Conservation (phyloP, 2,797 vertebrate genomes). For the Uromys caudimaculatus region DNA sequence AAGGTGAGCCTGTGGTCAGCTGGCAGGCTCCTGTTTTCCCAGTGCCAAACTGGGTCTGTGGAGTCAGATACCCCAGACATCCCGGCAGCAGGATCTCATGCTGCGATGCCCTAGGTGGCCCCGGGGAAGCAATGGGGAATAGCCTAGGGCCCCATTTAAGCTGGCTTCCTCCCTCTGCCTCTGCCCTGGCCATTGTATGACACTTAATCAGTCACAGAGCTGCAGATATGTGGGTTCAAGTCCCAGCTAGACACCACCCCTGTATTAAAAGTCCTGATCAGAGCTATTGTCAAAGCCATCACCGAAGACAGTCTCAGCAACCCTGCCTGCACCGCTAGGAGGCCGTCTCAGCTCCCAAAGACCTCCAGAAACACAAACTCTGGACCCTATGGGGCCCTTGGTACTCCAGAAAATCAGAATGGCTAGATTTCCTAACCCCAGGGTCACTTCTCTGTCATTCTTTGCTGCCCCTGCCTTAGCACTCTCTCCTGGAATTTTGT, state of each 20-base stretch:
- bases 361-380: background rate
- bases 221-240: rapidly evolving
- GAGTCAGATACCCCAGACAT: no score
- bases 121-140: background rate
- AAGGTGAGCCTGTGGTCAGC: background rate
- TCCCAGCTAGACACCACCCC: rapidly evolving
- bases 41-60: rapidly evolving
- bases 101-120: background rate
- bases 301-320: background rate
- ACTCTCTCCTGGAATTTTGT: background rate
- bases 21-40: rapidly evolving
- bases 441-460: background rate
- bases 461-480: background rate
- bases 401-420: rapidly evolving
- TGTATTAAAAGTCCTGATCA: background rate
- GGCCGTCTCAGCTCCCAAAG: background rate
- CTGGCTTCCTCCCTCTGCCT: background rate
- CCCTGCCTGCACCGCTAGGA: background rate
- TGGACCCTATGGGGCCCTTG: background rate
- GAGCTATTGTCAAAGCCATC: background rate
- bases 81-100: rapidly evolving
- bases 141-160: background rate
- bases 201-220: background rate
- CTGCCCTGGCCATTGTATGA: background rate
- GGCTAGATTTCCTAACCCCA: background rate